Conservation (phyloP, 2,797 vertebrate genomes). For the Stomatorhinus walkeri region DNA sequence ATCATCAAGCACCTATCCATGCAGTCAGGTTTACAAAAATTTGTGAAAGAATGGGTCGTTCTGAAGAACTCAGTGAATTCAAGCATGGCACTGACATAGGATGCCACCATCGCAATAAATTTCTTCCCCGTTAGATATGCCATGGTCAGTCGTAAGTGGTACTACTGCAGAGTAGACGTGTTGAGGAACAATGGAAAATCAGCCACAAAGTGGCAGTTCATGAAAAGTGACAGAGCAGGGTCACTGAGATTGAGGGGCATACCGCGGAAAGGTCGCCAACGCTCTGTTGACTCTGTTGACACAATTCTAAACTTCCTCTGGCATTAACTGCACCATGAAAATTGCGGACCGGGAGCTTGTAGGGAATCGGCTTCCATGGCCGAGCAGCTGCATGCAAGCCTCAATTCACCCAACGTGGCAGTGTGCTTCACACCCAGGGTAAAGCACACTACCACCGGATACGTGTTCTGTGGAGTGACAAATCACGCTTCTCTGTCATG, state of each 20-base stretch:
- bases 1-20: not conserved
- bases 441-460: not conserved
- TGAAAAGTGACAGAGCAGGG: not conserved
- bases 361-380: no score
- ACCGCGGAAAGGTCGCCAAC: not conserved
- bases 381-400: no score
- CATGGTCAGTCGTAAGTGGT: not conserved
- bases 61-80: no score
- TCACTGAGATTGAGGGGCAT: not conserved
- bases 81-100: no score
- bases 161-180: not conserved
- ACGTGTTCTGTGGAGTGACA: no score
- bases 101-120: no score
- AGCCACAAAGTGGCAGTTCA: not conserved
- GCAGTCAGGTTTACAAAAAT: no score
- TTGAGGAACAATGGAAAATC: not conserved
- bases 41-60: no score
- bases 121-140: not conserved
- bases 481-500: no score
- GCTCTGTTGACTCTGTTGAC: not conserved
- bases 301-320: not conserved
- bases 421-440: not conserved
- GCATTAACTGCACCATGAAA: no score
- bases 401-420: no score
- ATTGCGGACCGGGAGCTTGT: no score